Evolutionary conservation across 2,888 invertebrate species (phyloP), one percentile per base, ranked within the genome.

Genomic region (Leptogaster cylindrica): DNA sequence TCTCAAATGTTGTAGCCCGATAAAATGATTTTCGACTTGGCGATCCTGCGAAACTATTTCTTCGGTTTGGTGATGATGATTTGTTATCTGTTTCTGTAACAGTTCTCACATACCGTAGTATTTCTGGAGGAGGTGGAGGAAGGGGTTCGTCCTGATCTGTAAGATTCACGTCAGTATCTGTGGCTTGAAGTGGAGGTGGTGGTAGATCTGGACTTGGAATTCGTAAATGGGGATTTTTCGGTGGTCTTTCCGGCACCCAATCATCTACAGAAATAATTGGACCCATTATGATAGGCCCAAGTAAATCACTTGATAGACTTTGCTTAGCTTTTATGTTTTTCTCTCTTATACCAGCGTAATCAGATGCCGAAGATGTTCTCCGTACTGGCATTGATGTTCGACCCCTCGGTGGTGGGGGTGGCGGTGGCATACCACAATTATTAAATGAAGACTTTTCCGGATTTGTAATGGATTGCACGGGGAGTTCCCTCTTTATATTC

Each of bases 221-320:
- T 63, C 84, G 81, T 72, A 87, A 77, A 68, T 89, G 81, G 2
- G 90, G 89, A 78, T 90, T 90, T 79, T 91, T 91, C 2, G 91
- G 91, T 8, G 91, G 91, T 71, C 90, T 81, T 73, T 89, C 90
- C 1, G 90, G 89, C 0, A 88, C 87, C 86, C 88, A 88, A 72
- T 88, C 87, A 72, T 88, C 88, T 10, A 88, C 81, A 0, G 85
- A 85, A 75, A 88, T 87, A 1, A 86, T 82, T 0, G 86, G 85
- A 0, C 87, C 87, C 44, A 87, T 82, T 64, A 87, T 87, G 36
- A 87, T 83, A 0, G 87, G 87, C 0, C 87, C 87, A 10, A 87
- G 74, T 20, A 86, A 74, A 73, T 86, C 86, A 63, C 72, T 72
- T 1, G 70, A 68, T 4, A 71, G 27, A 46, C 68, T 70, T 50